Percentiles rank a stretch among this genome's conserved stretches.
Evolutionary conservation across 2,113 vertebrate species (phyloP).

Genomic region (Chlorocebus sabaeus): DNA sequence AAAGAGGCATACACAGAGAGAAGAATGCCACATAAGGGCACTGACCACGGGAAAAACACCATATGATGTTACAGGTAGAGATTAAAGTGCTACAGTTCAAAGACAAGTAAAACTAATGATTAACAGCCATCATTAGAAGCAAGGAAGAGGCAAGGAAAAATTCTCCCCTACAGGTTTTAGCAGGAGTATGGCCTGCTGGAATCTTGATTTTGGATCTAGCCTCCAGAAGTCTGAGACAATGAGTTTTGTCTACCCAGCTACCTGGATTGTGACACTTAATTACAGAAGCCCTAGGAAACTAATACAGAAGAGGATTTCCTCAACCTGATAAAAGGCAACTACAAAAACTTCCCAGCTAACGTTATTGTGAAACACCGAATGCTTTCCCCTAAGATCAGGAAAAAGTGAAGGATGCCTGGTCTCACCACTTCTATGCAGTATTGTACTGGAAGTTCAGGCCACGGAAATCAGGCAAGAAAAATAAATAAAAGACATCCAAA

Average conservation of each 20-base stretch:
- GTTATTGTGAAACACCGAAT: too few relatives aligned
- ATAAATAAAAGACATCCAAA: too few relatives aligned
- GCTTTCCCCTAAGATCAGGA: too few relatives aligned
- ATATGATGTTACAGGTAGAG: not conserved
- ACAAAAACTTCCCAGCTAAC: too few relatives aligned
- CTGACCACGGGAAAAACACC: not conserved
- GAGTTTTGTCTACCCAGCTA: not conserved
- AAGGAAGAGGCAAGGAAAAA: not conserved
- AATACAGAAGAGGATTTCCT: too few relatives aligned
- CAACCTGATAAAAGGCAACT: not conserved
- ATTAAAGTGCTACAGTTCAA: not conserved
- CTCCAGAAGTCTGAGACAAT: not conserved
- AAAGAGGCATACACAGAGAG: not conserved
- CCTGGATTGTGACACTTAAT: not conserved
- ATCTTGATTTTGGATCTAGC: not conserved
- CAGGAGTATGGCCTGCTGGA: not conserved
- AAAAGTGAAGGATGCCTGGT: too few relatives aligned
- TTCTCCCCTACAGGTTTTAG: not conserved
- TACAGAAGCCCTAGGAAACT: not conserved
- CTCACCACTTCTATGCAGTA: too few relatives aligned
- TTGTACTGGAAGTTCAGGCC: too few relatives aligned
- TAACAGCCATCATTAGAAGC: not conserved
- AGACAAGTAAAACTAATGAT: not conserved
- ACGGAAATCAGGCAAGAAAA: too few relatives aligned
- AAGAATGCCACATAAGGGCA: not conserved